A percentile compares a stretch with the other conserved stretches of the same genome.
Conservation (phyloP, 2,888 invertebrate genomes). For the Ischnura elegans region DNA sequence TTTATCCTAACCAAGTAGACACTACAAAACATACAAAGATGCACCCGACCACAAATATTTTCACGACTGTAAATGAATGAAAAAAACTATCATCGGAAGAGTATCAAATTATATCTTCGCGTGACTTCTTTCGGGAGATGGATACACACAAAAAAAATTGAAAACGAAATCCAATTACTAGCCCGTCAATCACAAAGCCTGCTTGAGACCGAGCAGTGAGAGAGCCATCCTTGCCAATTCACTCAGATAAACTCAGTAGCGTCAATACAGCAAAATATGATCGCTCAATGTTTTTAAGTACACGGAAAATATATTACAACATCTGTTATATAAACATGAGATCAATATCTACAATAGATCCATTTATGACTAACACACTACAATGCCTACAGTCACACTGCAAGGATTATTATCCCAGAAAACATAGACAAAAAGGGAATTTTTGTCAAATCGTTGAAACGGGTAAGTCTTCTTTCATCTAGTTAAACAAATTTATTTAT, state of each 20-base stretch:
- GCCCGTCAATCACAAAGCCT: neutral
- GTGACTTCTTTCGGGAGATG: neutral
- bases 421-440: too few species aligned
- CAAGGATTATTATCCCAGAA: too few species aligned
- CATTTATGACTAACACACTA: too few species aligned
- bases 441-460: too few species aligned
- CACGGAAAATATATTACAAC: too few species aligned
- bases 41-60: neutral
- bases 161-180: neutral
- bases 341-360: too few species aligned
- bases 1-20: too few species aligned
- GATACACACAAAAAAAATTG: neutral
- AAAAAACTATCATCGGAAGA: neutral
- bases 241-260: neutral
- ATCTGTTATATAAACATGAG: too few species aligned
- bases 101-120: neutral
- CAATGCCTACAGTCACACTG: too few species aligned
- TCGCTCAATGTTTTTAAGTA: neutral
- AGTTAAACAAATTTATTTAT: too few species aligned
- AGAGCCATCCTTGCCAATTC: neutral
- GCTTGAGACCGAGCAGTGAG: neutral
- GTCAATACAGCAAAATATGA: neutral
- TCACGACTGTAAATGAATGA: neutral
- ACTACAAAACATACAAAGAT: too few species aligned
- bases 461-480: too few species aligned